Base-by-base conservation (phyloP, 2,113 vertebrate genomes). In the Odobenus rosmarus region DNA sequence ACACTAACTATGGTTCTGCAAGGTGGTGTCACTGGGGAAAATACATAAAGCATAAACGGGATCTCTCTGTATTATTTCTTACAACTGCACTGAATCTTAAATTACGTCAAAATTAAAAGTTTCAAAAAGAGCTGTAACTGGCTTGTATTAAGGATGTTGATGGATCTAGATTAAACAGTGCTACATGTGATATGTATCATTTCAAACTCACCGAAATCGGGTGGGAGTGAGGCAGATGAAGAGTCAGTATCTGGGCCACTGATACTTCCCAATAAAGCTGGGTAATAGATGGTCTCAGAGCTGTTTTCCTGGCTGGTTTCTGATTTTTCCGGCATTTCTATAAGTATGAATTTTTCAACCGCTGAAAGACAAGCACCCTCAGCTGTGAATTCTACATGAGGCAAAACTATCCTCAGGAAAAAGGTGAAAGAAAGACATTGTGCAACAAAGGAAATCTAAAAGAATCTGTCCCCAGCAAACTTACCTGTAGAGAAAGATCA, bases 361-460 rank as follows among this genome's bases (percentile, higher is more conserved):
- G 1, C 90, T 97, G 69, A 92, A 95, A 96, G 31, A 93, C 92
- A 97, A 88, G 13, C 71, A 95, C 57, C 16, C n/a, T 77, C 80
- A 96, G 42, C 24, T 1, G 4, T 96, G 39, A 94, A 94, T 86
- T 94, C 72, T 92, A 82, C 49, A 67, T 76, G 59, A 97, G 21
- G 18, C 14, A 8, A 91, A 95, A 85, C 15, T 57, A 84, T 76
- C 14, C n/a, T 90, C 51, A 28, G 28, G 79, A 46, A 71, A 88
- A 61, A 12, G 1, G 28, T 64, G 49, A 90, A 89, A 64, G 51
- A 79, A 76, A 96, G 83, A 72, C 55, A 79, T 85, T 71, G 8
- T 61, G 15, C 84, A 84, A 80, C 85, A 96, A 95, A 96, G 51
- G 26, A 93, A 96, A 88, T 88, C 33, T 80, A 42, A 93, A 85